Evolutionary conservation across 2,113 vertebrate species (phyloP).

Genomic region (Carollia perspicillata): DNA sequence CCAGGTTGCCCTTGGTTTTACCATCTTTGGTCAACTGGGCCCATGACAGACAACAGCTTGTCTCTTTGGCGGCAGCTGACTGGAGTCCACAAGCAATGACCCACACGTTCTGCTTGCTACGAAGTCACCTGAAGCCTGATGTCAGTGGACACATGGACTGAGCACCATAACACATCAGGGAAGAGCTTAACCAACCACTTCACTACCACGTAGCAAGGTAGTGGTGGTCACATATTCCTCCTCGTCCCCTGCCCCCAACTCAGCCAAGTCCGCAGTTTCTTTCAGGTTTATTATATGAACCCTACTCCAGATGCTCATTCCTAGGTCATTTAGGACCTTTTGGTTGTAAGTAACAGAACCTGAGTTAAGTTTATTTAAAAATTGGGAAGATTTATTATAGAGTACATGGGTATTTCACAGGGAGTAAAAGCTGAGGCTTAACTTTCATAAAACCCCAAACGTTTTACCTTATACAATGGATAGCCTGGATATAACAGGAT

Average conservation of each 20-base stretch:
- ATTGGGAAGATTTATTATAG: background rate
- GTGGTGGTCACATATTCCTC: background rate
- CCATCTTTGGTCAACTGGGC: background rate
- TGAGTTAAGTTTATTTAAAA: background rate
- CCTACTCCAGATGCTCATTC: background rate
- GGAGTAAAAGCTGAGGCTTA: background rate
- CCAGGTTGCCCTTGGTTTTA: background rate
- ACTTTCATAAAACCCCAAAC: background rate
- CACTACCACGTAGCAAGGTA: background rate
- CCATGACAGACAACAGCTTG: background rate
- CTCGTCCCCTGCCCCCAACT: background rate
- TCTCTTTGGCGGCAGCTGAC: background rate
- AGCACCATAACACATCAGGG: background rate
- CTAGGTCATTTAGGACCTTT: background rate
- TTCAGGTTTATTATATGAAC: background rate
- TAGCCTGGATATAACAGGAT: background rate
- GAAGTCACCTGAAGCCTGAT: background rate
- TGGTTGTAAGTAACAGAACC: background rate
- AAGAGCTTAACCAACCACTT: background rate
- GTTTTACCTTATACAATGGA: background rate
- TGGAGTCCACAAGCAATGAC: background rate
- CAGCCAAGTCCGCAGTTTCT: background rate
- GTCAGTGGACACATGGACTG: background rate
- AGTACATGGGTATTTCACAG: background rate
- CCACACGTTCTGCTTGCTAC: background rate